A percentile compares a stretch with the other conserved stretches of the same genome.
Evolutionary conservation across 2,888 invertebrate species (phyloP).

Genomic region (Epinotia brunnichana): DNA sequence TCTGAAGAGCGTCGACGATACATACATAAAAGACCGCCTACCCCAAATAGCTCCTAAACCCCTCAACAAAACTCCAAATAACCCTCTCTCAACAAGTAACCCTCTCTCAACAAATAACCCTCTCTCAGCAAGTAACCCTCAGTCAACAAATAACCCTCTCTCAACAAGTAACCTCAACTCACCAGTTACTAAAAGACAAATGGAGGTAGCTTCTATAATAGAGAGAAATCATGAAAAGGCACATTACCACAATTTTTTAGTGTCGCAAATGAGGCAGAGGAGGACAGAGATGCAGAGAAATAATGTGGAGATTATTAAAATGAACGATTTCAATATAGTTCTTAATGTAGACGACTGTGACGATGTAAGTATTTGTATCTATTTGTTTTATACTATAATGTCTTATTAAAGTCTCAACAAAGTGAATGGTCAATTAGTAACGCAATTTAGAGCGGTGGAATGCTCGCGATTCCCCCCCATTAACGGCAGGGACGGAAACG

Average conservation of each 20-base stretch:
- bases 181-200: neutral
- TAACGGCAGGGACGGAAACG: too few relatives aligned
- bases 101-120: neutral
- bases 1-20: neutral
- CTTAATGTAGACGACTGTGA: neutral
- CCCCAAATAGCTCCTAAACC: neutral
- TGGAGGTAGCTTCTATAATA: neutral
- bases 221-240: neutral
- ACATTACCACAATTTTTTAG: slow-evolving; percentile 8
- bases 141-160: neutral
- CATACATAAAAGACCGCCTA: neutral
- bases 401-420: too few relatives aligned
- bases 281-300: neutral
- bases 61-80: neutral
- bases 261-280: neutral
- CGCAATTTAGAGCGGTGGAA: too few relatives aligned
- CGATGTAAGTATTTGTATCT: neutral
- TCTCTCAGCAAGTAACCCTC: neutral
- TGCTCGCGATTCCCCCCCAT: too few relatives aligned
- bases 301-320: slow-evolving; percentile 12
- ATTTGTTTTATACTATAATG: too few relatives aligned
- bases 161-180: neutral
- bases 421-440: too few relatives aligned
- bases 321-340: slow-evolving; percentile 25
- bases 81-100: neutral